A percentile compares a stretch with the other conserved stretches of the same genome.
phyloP scores from a whole-genome alignment of 1,140 invertebrate genomes.

The Scaptodrosophila lebanonensis region DNA sequence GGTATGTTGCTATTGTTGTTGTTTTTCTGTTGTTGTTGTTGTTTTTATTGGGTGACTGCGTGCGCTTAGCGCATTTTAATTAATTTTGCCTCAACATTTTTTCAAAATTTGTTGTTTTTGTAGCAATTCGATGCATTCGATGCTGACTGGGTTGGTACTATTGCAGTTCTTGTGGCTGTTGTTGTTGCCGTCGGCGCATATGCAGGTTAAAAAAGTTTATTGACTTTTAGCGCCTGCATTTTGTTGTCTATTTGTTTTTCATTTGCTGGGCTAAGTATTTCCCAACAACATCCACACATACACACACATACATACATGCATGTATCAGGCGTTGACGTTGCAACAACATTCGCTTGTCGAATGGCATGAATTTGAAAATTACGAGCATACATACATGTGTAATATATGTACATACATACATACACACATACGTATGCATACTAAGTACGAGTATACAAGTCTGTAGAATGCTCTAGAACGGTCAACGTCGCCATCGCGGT shows the following conservation, averaged over 20 bases:
- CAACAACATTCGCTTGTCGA: too few species aligned
- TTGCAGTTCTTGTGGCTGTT: slow-evolving; percentile 27
- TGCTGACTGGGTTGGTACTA: slow-evolving; percentile 9
- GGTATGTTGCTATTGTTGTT: too few species aligned
- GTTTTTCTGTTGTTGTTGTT: slow-evolving; percentile 42
- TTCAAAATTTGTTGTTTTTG: slow-evolving; percentile 50
- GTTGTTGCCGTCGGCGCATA: slow-evolving; percentile 27
- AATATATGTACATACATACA: too few species aligned
- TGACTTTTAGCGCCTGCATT: slow-evolving; percentile 51
- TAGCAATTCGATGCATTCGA: slow-evolving; percentile 12
- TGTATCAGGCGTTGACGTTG: too few species aligned
- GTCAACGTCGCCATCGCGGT: slow-evolving; percentile 8
- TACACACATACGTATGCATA: too few species aligned
- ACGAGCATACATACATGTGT: too few species aligned
- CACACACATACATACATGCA: too few species aligned
- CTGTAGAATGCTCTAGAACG: slow-evolving; percentile 43
- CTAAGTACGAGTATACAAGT: too few species aligned
- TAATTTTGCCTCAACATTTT: slow-evolving; percentile 39
- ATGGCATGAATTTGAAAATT: too few species aligned
- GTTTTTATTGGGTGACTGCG: slow-evolving; percentile 43
- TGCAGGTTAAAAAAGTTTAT: slow-evolving; percentile 72
- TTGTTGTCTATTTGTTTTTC: slow-evolving; percentile 12
- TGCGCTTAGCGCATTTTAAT: slow-evolving; percentile 59
- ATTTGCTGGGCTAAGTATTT: slow-evolving; percentile 12
- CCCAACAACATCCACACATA: too few species aligned